phyloP scores from a whole-genome alignment of 2,113 vertebrate species.

The Bucco capensis region DNA sequence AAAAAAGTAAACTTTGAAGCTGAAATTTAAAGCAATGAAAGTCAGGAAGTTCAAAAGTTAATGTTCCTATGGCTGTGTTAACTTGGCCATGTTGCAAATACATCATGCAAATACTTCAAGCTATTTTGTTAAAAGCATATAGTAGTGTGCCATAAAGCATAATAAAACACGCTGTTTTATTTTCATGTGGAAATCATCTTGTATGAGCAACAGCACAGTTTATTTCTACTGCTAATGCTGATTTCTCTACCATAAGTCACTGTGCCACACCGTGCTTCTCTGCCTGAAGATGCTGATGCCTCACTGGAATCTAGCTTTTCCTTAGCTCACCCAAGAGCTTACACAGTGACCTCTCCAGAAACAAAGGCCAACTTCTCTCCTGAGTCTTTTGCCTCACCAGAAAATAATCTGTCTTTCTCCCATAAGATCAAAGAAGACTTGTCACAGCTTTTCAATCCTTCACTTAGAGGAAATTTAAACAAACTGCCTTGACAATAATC shows the following conservation, averaged over 20 bases:
- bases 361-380: neutral
- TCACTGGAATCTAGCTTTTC: neutral
- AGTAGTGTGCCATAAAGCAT: neutral
- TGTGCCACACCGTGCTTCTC: neutral
- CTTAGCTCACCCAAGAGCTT: neutral
- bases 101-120: conserved; percentile 46
- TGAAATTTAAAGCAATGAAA: conserved; percentile 55
- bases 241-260: neutral
- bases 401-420: neutral
- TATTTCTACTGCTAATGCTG: neutral
- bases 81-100: conserved; percentile 61
- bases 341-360: neutral
- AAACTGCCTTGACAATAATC: neutral
- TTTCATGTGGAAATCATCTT: conserved; percentile 19
- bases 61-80: conserved; percentile 48
- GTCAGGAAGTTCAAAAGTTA: conserved; percentile 70
- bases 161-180: conserved; percentile 33
- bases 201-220: neutral
- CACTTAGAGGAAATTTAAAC: neutral
- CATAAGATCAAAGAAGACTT: conserved; percentile 8
- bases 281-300: neutral
- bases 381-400: neutral
- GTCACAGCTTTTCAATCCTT: neutral
- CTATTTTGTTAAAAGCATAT: conserved; percentile 45
- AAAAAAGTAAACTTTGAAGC: conserved; percentile 48